Percentiles rank a stretch among this genome's conserved stretches.
Evolutionary conservation across 2,113 vertebrate genomes (phyloP).

Genomic region (Elanus axillaris): DNA sequence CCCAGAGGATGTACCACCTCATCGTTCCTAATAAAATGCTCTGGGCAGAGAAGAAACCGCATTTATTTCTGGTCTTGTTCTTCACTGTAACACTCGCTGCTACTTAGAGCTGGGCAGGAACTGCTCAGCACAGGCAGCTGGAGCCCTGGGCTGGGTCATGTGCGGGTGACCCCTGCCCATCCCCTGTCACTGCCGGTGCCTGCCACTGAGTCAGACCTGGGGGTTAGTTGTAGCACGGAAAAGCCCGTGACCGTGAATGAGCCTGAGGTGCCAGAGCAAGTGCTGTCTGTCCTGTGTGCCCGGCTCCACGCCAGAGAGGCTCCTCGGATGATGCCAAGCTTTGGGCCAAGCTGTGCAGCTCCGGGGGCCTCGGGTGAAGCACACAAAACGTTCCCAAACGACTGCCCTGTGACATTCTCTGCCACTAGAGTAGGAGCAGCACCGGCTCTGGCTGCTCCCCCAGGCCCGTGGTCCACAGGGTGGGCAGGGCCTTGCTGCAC

Average conservation of each 20-base stretch:
- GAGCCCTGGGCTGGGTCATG: background rate
- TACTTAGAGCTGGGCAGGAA: accelerated
- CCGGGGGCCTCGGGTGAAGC: accelerated
- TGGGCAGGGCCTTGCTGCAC: background rate
- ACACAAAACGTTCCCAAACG: accelerated
- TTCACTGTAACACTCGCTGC: accelerated
- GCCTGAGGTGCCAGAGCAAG: background rate
- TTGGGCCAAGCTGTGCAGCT: background rate
- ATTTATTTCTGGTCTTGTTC: background rate
- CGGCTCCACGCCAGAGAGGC: background rate
- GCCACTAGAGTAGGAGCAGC: background rate
- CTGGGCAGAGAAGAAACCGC: background rate
- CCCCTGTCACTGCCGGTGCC: background rate
- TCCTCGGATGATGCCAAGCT: accelerated
- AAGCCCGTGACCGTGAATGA: background rate
- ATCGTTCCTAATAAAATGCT: background rate
- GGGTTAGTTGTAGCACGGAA: background rate
- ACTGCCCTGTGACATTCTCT: background rate
- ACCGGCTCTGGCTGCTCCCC: background rate
- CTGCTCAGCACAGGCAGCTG: background rate
- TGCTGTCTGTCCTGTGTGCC: background rate
- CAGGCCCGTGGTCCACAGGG: too few species aligned
- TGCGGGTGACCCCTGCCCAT: accelerated
- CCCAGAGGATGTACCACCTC: too few species aligned
- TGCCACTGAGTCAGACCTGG: background rate